phyloP scores from a whole-genome alignment of 2,113 vertebrate species.

The Pelusios castaneus region DNA sequence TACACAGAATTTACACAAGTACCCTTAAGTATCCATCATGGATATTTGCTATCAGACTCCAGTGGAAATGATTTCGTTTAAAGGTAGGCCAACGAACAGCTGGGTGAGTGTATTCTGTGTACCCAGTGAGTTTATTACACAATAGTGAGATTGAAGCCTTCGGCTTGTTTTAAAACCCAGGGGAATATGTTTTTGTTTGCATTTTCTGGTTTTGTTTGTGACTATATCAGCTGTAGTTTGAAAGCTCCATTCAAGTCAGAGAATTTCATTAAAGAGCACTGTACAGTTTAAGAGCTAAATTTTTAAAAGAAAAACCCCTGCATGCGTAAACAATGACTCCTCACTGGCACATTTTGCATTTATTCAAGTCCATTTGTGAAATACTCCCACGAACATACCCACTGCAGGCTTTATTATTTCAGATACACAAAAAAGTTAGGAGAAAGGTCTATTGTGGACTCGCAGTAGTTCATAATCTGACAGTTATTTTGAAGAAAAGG shows the following conservation, averaged over 20 bases:
- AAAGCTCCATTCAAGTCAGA: conserved; percentile 7
- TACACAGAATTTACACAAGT: conserved; percentile 37
- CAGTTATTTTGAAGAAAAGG: background rate
- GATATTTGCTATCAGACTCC: too few relatives aligned
- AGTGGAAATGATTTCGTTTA: background rate
- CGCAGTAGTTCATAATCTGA: background rate
- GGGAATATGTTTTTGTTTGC: conserved; percentile 29
- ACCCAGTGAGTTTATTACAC: conserved; percentile 33
- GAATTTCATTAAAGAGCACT: background rate
- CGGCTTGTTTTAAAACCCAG: conserved; percentile 27
- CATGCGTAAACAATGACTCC: fast-evolving
- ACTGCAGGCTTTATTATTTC: background rate
- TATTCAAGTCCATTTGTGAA: background rate
- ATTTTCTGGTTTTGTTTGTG: conserved; percentile 37
- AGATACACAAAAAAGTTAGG: background rate
- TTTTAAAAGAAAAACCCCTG: background rate
- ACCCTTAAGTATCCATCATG: conserved; percentile 3
- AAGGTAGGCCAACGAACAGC: conserved; percentile 38
- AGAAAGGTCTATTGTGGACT: background rate
- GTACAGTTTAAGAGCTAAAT: background rate
- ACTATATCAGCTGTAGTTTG: background rate
- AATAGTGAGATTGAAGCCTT: conserved; percentile 46
- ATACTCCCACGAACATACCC: fast-evolving
- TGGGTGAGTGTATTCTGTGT: conserved; percentile 13
- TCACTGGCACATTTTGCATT: background rate